Percentiles rank a stretch among this genome's conserved stretches.
Conservation (phyloP, 2,113 vertebrate genomes). For the Nycticryphes semicollaris region DNA sequence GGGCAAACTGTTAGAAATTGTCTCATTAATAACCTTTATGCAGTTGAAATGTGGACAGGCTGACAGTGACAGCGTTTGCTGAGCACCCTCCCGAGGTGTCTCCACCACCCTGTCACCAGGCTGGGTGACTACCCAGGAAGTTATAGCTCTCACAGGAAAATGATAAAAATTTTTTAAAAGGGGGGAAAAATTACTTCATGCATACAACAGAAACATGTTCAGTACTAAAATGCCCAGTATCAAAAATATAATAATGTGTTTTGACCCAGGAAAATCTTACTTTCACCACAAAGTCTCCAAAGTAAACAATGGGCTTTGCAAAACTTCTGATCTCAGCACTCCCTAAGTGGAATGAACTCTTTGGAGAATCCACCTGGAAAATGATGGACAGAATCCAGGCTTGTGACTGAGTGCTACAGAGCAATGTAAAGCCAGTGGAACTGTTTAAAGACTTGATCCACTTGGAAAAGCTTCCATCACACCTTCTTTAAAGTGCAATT, state of each 20-base stretch:
- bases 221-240: neutral
- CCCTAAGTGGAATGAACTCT: neutral
- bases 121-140: neutral
- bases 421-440: neutral
- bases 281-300: neutral
- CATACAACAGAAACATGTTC: neutral
- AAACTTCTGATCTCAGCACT: neutral
- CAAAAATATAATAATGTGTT: neutral
- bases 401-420: neutral
- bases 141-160: neutral
- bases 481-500: neutral
- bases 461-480: neutral
- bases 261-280: neutral
- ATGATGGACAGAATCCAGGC: neutral
- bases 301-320: neutral
- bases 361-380: neutral
- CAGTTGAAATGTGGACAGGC: neutral
- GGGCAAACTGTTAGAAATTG: neutral
- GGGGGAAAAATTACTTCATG: accelerated
- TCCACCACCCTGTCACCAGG: neutral
- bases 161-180: neutral
- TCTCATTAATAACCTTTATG: neutral
- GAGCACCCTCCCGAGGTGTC: neutral
- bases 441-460: neutral
- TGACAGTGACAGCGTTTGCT: neutral